These are phyloP conservation scores for Brachypterus glaber DNA, from an alignment of 2,888 invertebrate species.

Conservation along the genomic window DNA sequence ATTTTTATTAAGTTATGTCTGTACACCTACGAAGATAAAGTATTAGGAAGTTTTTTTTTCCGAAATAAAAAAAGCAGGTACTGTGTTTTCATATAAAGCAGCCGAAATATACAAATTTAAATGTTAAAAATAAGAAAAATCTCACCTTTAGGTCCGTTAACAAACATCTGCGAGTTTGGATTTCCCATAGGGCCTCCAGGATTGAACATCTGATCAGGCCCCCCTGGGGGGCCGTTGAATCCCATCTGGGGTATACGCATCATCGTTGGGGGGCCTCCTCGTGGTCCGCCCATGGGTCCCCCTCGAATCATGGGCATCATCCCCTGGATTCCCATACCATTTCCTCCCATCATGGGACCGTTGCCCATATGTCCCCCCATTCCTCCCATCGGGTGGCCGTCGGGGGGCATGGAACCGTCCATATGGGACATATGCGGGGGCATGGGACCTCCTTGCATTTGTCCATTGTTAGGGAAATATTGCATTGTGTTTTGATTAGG, in stretches of 20 bases:
- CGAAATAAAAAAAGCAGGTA: no score
- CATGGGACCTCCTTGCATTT: constrained; percentile 41
- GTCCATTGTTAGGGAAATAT: constrained; percentile 60
- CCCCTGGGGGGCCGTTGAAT: constrained; percentile 36
- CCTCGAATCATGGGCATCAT: constrained; percentile 40
- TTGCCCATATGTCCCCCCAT: constrained; percentile 39
- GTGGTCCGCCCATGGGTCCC: constrained; percentile 36
- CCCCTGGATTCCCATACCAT: constrained; percentile 37
- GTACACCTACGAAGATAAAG: no score
- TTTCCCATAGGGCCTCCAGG: constrained; percentile 38
- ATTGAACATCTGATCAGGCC: constrained; percentile 36
- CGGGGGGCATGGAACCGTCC: constrained; percentile 46
- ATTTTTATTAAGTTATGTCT: no score
- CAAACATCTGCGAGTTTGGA: constrained; percentile 50
- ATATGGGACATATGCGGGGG: constrained; percentile 35
- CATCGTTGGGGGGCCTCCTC: constrained; percentile 40
- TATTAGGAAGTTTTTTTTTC: no score
- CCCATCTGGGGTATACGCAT: constrained; percentile 36
- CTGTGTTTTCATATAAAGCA: no score
- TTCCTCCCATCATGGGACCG: constrained; percentile 38
- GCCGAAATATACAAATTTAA: no score
- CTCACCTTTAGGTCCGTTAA: constrained; percentile 48
- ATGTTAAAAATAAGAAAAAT: no score
- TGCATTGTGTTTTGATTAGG: constrained; percentile 59
- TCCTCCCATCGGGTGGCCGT: constrained; percentile 42